Conservation (phyloP, 2,113 vertebrate species). For the Dipodomys stephensi region DNA sequence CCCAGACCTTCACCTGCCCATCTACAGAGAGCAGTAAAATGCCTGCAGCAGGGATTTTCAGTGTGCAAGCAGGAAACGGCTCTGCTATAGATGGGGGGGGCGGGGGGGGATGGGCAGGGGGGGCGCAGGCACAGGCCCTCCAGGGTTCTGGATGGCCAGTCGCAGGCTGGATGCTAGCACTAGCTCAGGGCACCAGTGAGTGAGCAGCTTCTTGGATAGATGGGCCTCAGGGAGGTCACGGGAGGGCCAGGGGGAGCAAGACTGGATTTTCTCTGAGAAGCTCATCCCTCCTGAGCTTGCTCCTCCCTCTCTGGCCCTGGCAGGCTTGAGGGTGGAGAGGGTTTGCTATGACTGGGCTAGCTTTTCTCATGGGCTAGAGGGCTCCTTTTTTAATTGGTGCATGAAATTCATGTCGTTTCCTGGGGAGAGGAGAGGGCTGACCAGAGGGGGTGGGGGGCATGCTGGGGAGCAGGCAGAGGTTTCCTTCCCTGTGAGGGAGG, state of each 20-base stretch:
- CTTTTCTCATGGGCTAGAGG: constrained; percentile 55
- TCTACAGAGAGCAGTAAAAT: neutral
- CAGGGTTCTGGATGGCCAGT: neutral
- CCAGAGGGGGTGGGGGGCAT: constrained; percentile 67
- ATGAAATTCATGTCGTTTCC: constrained; percentile 80
- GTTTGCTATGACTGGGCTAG: constrained; percentile 60
- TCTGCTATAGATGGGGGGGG: neutral
- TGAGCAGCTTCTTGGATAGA: neutral
- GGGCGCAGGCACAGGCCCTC: neutral
- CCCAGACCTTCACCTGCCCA: neutral
- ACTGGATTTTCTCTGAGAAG: neutral
- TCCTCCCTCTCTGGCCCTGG: constrained; percentile 23
- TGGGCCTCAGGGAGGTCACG: fast-evolving
- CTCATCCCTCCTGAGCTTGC: neutral
- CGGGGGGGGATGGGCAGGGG: too few relatives aligned
- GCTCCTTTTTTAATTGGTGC: constrained; percentile 71
- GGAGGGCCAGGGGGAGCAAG: neutral
- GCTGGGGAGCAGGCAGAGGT: constrained; percentile 54
- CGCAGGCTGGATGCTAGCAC: neutral
- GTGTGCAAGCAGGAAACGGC: neutral
- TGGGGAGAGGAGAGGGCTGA: constrained; percentile 71
- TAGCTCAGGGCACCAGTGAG: neutral
- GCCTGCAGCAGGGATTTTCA: neutral
- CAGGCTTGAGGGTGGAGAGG: neutral
- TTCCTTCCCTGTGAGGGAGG: constrained; percentile 51